Conservation (phyloP, 1,140 invertebrate genomes). For the Camponotus floridanus region DNA sequence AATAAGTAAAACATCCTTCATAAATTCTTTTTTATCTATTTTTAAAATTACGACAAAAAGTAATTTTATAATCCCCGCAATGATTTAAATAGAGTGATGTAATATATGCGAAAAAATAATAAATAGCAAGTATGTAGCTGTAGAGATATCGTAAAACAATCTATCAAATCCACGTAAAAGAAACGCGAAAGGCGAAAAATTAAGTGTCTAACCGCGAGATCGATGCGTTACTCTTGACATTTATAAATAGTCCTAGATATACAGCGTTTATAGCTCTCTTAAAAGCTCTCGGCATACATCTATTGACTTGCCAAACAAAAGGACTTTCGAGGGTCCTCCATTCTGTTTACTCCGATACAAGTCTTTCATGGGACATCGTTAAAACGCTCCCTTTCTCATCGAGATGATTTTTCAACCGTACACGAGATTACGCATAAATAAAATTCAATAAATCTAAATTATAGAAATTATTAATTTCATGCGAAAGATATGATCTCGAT, state of each 20-base stretch:
- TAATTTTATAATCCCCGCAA: background rate
- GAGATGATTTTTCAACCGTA: constrained; percentile 3
- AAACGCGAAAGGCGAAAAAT: constrained; percentile 54
- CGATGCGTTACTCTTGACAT: constrained; percentile 52
- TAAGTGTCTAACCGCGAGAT: constrained; percentile 55
- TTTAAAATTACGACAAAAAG: background rate
- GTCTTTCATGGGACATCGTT: constrained; percentile 8
- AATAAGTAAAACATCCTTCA: too few species aligned
- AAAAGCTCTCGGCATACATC: constrained; percentile 51
- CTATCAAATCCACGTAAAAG: constrained; percentile 11
- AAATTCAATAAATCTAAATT: constrained; percentile 19
- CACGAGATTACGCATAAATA: background rate
- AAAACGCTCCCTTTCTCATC: background rate
- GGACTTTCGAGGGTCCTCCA: constrained; percentile 27
- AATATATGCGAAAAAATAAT: background rate
- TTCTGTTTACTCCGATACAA: constrained; percentile 25
- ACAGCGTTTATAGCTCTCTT: constrained; percentile 52
- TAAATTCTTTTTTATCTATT: constrained; percentile 3
- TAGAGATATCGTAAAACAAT: constrained; percentile 46
- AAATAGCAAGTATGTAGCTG: background rate
- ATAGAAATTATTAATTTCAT: constrained; percentile 19
- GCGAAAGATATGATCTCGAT: background rate
- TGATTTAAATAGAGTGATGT: background rate
- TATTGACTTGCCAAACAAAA: constrained; percentile 51
- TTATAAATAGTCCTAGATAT: constrained; percentile 56